Conservation (phyloP, 2,888 invertebrate species). For the Scaptomyza tumidula region DNA sequence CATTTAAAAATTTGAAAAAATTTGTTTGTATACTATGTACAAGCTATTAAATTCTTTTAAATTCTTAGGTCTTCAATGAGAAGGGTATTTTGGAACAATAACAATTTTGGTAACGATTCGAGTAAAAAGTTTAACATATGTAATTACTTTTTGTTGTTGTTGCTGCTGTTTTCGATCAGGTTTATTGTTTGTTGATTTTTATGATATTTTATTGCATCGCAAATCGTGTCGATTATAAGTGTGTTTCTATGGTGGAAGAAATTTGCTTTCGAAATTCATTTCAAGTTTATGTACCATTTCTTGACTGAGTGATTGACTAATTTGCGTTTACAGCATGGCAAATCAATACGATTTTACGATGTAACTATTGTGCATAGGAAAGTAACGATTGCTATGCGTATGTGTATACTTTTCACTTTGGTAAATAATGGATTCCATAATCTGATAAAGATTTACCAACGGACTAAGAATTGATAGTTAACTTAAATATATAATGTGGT, state of each 20-base stretch:
- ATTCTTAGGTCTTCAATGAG: not conserved
- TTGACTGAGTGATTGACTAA: conserved; percentile 56
- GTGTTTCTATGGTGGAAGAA: conserved; percentile 2
- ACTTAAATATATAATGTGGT: too few relatives aligned
- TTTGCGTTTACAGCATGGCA: conserved; percentile 39
- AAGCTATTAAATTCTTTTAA: too few relatives aligned
- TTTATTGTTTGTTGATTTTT: conserved; percentile 54
- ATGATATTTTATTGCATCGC: conserved; percentile 60
- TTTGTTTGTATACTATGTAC: not conserved
- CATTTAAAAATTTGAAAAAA: not conserved
- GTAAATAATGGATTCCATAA: too few relatives aligned
- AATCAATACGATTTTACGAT: conserved; percentile 45
- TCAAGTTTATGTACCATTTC: conserved; percentile 44
- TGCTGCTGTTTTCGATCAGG: conserved; percentile 45
- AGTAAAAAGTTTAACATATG: conserved; percentile 24
- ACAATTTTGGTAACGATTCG: not conserved
- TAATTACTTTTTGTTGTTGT: conserved; percentile 17
- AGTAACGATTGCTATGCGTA: too few relatives aligned
- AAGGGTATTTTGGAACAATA: conserved; percentile 12
- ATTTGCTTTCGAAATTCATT: conserved; percentile 26
- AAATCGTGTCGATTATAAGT: conserved; percentile 4
- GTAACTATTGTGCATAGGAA: not conserved
- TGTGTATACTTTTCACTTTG: too few relatives aligned
- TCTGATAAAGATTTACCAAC: too few relatives aligned
- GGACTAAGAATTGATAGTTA: too few relatives aligned